Evolutionary conservation across 2,113 vertebrate genomes (phyloP), one percentile per base, ranked within the genome.

Genomic region (Ptychochromis oligacanthus): DNA sequence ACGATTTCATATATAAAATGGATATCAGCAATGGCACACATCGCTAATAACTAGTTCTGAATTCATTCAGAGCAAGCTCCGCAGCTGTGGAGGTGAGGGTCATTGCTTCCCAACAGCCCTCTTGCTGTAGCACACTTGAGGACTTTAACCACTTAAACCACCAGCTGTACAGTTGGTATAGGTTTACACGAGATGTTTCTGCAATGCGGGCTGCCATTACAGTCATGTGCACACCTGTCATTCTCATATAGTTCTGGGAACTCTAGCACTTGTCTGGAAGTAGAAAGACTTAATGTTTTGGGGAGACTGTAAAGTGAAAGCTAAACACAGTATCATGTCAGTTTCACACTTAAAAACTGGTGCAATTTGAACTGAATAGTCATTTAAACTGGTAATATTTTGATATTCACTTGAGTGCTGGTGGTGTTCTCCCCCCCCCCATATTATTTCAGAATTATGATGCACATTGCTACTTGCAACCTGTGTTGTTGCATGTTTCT

Each of bases 151-250:
- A 54, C 56, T 70, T 52, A 12, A 34, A 22, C 77, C 49, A 64
- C 17, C 85, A 38, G 87, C 86, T 88, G 88, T 81, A 65, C 54
- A 52, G 64, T 40, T 31, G 83, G 86, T 86, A 70, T 89, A 89
- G 83, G 62, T 87, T 90, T 87, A 88, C 91, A 85, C 7, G 83
- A 80, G 85, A 72, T 43, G 9, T 81, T 65, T 77, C 61, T 77
- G 56, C 24, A 59, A 64, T 59, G n/a, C 72, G 24, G 5, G 80
- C 60, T 72, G 54, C 67, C 76, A 34, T 72, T 64, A 8, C 54
- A 64, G 36, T 55, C 24, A 9, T 2, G 77, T 79, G 79, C 36
- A n/a, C 91, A 93, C 90, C 93, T 93, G 93, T 91, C 82, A 22
- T 84, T 11, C 64, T 89, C 89, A 74, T 52, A 83, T 79, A 86